phyloP scores from a whole-genome alignment of 2,888 invertebrate species.

The Adineta ricciae region DNA sequence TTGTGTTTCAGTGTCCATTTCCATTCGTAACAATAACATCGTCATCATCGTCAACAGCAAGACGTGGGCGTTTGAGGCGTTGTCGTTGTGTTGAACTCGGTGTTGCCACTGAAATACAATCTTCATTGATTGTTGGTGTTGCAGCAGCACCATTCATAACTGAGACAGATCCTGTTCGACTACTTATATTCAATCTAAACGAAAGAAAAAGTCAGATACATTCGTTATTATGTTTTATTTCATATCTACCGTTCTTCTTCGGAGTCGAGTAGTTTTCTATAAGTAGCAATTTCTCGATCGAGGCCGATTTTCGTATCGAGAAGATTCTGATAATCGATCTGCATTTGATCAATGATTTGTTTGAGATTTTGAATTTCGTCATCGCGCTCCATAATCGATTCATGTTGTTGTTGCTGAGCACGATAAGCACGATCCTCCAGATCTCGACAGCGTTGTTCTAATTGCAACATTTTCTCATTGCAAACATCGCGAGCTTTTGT shows the following conservation, averaged over 20 bases:
- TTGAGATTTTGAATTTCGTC: conserved; percentile 58
- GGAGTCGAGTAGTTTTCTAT: conserved; percentile 72
- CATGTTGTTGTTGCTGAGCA: conserved; percentile 56
- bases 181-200: not conserved
- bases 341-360: conserved; percentile 66
- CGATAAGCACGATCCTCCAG: not conserved
- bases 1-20: not conserved
- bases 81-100: not conserved
- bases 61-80: not conserved
- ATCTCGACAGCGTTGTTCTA: not conserved
- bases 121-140: not conserved
- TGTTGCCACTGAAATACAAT: not conserved
- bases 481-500: not conserved
- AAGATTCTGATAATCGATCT: conserved; percentile 86
- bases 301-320: conserved; percentile 89
- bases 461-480: not conserved
- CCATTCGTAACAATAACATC: not conserved
- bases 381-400: conserved; percentile 63
- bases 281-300: conserved; percentile 79
- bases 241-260: conserved; percentile 63
- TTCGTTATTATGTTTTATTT: conserved; percentile 37
- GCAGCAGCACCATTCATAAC: not conserved
- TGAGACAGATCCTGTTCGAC: not conserved
- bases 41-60: not conserved
- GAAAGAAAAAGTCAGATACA: no score